A percentile compares a stretch with the other conserved stretches of the same genome.
Conservation (phyloP, 2,888 invertebrate species). For the Luperina testacea region DNA sequence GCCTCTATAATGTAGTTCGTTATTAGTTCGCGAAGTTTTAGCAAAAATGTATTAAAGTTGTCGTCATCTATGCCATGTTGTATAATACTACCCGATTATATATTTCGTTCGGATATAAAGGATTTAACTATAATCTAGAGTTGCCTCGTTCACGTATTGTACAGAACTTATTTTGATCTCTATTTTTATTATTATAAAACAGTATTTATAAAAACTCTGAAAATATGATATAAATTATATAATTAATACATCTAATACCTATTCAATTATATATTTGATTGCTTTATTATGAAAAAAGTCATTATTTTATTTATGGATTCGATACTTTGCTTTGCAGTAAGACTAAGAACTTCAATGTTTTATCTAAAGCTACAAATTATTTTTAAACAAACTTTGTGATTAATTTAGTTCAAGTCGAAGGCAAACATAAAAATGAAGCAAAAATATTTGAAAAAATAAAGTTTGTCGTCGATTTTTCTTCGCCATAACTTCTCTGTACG, state of each 20-base stretch:
- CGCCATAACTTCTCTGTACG: constrained; percentile 63
- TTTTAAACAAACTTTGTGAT: constrained; percentile 61
- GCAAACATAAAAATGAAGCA: constrained; percentile 31
- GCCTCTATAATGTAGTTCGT: neutral
- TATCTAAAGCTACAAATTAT: constrained; percentile 38
- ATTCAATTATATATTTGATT: constrained; percentile 40
- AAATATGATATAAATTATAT: constrained; percentile 28
- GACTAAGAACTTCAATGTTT: constrained; percentile 32
- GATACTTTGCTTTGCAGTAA: constrained; percentile 41
- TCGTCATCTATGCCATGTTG: constrained; percentile 24
- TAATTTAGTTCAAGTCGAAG: constrained; percentile 48
- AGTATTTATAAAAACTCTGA: constrained; percentile 46
- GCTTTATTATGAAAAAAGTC: constrained; percentile 32
- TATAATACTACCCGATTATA: constrained; percentile 12
- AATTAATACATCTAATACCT: constrained; percentile 24
- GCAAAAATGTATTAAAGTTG: constrained; percentile 12
- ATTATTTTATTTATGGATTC: constrained; percentile 38
- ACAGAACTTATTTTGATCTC: constrained; percentile 62
- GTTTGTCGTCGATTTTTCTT: constrained; percentile 41
- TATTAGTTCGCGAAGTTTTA: neutral
- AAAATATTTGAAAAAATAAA: constrained; percentile 47
- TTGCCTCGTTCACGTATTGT: constrained; percentile 43
- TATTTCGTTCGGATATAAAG: constrained; percentile 12
- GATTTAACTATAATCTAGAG: constrained; percentile 20
- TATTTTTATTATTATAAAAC: constrained; percentile 39